These are phyloP conservation scores for Crotalus tigris DNA, from an alignment of 2,113 vertebrate genomes.

Conservation along the genomic window DNA sequence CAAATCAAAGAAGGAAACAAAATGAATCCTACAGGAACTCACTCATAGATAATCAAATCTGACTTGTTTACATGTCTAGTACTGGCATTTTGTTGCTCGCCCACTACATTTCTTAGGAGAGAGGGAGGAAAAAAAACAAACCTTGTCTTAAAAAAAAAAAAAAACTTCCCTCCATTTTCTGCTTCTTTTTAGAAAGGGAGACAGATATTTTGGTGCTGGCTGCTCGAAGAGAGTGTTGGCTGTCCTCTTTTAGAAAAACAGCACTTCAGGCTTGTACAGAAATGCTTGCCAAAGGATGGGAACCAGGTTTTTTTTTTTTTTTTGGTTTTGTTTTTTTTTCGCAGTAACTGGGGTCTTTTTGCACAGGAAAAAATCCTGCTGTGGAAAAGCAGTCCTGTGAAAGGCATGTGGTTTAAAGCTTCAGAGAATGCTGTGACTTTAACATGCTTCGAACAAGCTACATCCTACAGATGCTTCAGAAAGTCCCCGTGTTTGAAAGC, in stretches of 20 bases:
- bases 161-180: constrained; percentile 46
- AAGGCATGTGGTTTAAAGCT: constrained; percentile 22
- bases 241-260: constrained; percentile 55
- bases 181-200: constrained; percentile 55
- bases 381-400: neutral
- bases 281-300: constrained; percentile 38
- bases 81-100: constrained; percentile 58
- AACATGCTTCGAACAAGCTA: neutral
- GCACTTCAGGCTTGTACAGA: constrained; percentile 36
- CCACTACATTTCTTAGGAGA: constrained; percentile 51
- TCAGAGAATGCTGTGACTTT: neutral
- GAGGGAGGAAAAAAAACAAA: neutral
- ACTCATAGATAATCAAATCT: constrained; percentile 62
- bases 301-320: neutral
- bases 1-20: neutral
- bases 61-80: constrained; percentile 68
- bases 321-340: neutral
- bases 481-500: neutral
- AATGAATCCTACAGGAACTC: constrained; percentile 56
- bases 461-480: constrained; percentile 2
- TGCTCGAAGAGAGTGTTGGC: constrained; percentile 54
- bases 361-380: neutral
- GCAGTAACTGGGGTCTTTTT: constrained; percentile 22
- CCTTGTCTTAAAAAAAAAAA: constrained; percentile 50
- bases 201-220: constrained; percentile 56